phyloP scores from a whole-genome alignment of 1,140 invertebrate genomes.

The Listronotus bonariensis region DNA sequence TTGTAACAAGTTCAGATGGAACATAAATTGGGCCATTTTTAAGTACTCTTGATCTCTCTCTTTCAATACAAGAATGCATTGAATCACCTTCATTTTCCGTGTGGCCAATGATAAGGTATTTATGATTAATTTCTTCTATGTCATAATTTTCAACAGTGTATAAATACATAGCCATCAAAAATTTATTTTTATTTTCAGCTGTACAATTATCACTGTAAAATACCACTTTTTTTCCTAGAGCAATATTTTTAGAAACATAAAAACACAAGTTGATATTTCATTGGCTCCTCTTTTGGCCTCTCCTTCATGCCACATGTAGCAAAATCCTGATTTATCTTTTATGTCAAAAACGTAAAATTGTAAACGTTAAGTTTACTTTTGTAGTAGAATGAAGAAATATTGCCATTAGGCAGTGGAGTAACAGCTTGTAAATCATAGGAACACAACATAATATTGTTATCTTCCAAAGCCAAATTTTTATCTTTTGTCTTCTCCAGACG shows the following conservation, averaged over 20 bases:
- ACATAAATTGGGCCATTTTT: too few species aligned
- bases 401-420: conserved; percentile 42
- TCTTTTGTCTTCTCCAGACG: conserved; percentile 22
- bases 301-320: conserved; percentile 54
- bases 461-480: too few species aligned
- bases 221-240: conserved; percentile 6
- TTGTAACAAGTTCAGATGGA: too few species aligned
- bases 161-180: too few species aligned
- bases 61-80: too few species aligned
- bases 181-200: too few species aligned
- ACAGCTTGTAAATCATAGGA: conserved; percentile 53
- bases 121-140: too few species aligned
- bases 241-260: conserved; percentile 2
- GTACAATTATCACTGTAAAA: too few species aligned
- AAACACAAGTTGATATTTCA: conserved; percentile 37
- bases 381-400: conserved; percentile 51
- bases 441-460: conserved; percentile 24
- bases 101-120: too few species aligned
- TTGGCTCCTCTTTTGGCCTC: conserved; percentile 51
- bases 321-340: conserved; percentile 45
- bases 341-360: conserved; percentile 57
- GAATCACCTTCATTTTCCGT: too few species aligned
- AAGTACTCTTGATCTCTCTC: too few species aligned
- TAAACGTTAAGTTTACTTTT: conserved; percentile 55
- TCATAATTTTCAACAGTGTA: too few species aligned